Base-by-base conservation (phyloP, 2,113 vertebrate species). In the Gulo gulo region DNA sequence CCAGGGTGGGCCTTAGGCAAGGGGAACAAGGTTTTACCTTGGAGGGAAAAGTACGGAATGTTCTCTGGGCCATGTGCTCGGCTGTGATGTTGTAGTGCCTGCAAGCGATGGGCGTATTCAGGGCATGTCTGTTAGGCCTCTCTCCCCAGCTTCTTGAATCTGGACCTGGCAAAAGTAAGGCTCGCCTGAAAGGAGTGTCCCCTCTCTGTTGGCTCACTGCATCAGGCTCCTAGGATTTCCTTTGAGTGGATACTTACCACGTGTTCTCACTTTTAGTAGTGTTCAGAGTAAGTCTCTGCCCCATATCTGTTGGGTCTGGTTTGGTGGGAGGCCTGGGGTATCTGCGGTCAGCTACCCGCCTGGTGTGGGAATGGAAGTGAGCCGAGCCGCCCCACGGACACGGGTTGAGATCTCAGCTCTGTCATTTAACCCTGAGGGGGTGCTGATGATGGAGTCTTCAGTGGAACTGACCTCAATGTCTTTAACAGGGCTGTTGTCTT, bases 101-200 rank as follows among this genome's bases (percentile, higher is more conserved):
- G 61, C 23, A 45, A 21, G 65, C 23, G 26, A 55, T 8, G 83
- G 10, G 15, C 2, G 0, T 29, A 2, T 81, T 47, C 71, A 34
- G n/a, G 34, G 67, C 2, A 3, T 31, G 29, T 2, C 29, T 5
- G 5, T 13, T 1, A 24, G 65, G 14, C 10, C 26, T 7, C 63
- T 36, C 7, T 76, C 50, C 39, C 42, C 9, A 57, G 52, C 36
- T n/a, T 91, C 42, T 57, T 1, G 0, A 31, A 29, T 36, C 20
- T 50, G 74, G 61, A 42, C 31, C 29, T 65, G n/a, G 74, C 39
- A 83, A 36, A 73, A 67, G 7, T 1, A 14, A 26, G 42, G 21
- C 20, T 67, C 26, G 15, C 29, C 7, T 18, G 55, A 88, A 57
- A 76, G 24, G 36, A 71, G 1, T 4, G 16, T 55, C 29, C 63